A percentile compares a stretch with the other conserved stretches of the same genome.
phyloP scores from a whole-genome alignment of 2,797 vertebrate species.

The Trichosurus vulpecula region DNA sequence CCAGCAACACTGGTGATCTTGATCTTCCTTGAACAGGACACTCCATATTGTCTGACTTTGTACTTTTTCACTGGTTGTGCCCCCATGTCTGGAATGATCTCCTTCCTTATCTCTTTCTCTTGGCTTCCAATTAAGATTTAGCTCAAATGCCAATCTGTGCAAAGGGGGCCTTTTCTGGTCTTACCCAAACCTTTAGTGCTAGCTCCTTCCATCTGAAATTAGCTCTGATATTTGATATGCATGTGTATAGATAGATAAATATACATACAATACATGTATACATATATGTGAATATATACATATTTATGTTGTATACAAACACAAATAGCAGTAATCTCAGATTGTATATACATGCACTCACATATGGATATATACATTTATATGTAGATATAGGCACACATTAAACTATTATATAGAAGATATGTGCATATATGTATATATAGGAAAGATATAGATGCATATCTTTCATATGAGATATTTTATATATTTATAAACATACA shows the following conservation, averaged over 20 bases:
- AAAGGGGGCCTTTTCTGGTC: not conserved
- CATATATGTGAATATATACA: not conserved
- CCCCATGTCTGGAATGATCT: not conserved
- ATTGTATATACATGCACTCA: not conserved
- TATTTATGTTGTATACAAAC: not conserved
- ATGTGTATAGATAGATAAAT: not conserved
- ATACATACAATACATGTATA: not conserved
- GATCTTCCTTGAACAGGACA: not conserved
- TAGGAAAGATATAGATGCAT: not conserved
- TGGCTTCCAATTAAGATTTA: not conserved
- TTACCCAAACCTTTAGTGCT: not conserved
- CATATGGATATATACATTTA: not conserved
- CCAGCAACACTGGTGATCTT: not conserved
- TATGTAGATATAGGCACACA: not conserved
- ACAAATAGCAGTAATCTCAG: not conserved
- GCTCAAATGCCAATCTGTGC: not conserved
- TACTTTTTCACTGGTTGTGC: not conserved
- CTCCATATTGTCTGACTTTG: not conserved
- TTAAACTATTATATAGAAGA: too few species aligned
- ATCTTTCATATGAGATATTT: not conserved
- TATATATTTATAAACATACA: too few species aligned
- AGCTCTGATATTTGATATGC: not conserved
- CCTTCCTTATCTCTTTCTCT: not conserved
- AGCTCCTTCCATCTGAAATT: not conserved
- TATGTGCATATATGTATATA: too few species aligned